A percentile compares a stretch with the other conserved stretches of the same genome.
These are phyloP conservation scores for Apolygus lucorum DNA, from an alignment of 1,140 invertebrate species.

Conservation along the genomic window DNA sequence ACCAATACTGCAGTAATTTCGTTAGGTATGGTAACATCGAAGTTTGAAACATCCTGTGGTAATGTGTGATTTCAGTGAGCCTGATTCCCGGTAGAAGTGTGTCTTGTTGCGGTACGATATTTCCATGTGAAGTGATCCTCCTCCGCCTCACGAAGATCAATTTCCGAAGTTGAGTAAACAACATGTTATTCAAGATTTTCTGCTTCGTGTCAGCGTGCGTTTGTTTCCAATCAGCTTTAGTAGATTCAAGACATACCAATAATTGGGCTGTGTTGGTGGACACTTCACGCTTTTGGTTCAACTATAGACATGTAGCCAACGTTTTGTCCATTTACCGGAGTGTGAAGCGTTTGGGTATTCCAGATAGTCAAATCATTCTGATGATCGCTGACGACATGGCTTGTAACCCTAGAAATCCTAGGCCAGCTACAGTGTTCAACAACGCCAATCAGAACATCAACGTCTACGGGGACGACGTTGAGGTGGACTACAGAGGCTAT, in stretches of 20 bases:
- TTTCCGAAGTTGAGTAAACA: too few relatives aligned
- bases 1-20: too few relatives aligned
- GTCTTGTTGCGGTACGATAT: too few relatives aligned
- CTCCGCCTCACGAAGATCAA: too few relatives aligned
- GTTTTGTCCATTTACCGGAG: conserved; percentile 96
- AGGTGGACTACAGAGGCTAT: conserved; percentile 98
- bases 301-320: conserved; percentile 98
- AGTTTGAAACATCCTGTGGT: too few relatives aligned
- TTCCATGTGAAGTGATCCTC: too few relatives aligned
- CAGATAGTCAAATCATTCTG: conserved; percentile 91
- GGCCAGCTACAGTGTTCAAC: conserved; percentile 96
- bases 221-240: neutral
- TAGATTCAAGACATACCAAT: conserved; percentile 67
- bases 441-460: conserved; percentile 97
- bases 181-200: neutral
- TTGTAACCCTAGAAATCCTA: conserved; percentile 94
- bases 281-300: conserved; percentile 98
- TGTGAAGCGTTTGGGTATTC: conserved; percentile 94
- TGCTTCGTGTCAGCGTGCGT: neutral
- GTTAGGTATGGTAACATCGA: too few relatives aligned
- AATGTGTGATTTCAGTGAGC: too few relatives aligned
- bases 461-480: conserved; percentile 98
- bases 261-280: conserved; percentile 99
- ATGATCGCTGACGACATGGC: conserved; percentile 99
- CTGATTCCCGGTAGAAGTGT: too few relatives aligned